Percentiles rank a stretch among this genome's conserved stretches.
Evolutionary conservation across 2,888 invertebrate genomes (phyloP).

Genomic region (Chesias legatella): DNA sequence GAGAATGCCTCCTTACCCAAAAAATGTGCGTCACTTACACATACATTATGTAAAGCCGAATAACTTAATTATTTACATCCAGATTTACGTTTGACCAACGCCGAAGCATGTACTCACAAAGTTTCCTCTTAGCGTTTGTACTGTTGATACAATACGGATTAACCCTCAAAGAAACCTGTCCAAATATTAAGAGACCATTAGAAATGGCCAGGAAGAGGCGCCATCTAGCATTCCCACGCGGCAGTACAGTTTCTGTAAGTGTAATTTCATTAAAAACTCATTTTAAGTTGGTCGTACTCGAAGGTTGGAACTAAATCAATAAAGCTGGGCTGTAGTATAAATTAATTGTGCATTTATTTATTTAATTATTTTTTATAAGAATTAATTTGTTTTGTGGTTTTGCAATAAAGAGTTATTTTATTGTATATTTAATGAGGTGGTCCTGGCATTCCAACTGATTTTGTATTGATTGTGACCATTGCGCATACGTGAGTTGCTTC

Average conservation of each 20-base stretch:
- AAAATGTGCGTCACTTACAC: constrained; percentile 7
- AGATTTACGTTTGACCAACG: not conserved
- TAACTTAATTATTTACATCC: not conserved
- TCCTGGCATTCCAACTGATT: too few species aligned
- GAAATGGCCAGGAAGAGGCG: constrained; percentile 40
- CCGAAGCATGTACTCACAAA: constrained; percentile 14
- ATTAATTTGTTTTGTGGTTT: too few species aligned
- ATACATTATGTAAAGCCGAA: constrained; percentile 4
- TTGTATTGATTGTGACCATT: too few species aligned
- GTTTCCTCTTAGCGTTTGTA: constrained; percentile 9
- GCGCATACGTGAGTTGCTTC: too few species aligned
- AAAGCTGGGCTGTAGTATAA: too few species aligned
- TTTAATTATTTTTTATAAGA: too few species aligned
- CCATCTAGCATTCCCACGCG: constrained; percentile 43
- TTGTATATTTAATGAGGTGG: too few species aligned
- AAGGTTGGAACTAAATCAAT: too few species aligned
- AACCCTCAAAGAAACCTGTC: constrained; percentile 31
- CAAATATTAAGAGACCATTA: constrained; percentile 38
- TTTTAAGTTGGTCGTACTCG: not conserved
- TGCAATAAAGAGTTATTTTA: too few species aligned
- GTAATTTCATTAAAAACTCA: not conserved
- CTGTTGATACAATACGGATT: constrained; percentile 16
- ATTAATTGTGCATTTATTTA: too few species aligned
- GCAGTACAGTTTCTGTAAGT: constrained; percentile 40
- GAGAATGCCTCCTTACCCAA: constrained; percentile 5